Evolutionary conservation across 1,140 invertebrate species (phyloP), one percentile per base, ranked within the genome.

Genomic region (Micrasema minimum): DNA sequence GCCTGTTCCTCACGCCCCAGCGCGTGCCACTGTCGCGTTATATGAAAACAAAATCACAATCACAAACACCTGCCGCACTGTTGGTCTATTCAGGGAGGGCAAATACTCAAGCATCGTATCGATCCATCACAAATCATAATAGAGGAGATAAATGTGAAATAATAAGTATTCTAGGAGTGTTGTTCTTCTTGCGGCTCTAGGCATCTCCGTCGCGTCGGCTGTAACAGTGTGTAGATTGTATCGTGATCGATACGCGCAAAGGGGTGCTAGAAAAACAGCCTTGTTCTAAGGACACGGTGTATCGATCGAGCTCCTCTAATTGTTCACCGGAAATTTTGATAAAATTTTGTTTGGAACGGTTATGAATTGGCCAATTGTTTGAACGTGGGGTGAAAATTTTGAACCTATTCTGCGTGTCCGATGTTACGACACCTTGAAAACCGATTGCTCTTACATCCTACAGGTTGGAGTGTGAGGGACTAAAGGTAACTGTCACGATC

Each of bases 1-100:
- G 95, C 94, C 88, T 99, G 97, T 88, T 99, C 97, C 85, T 97
- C 94, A 87, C 96, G 92, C 83, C 95, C 93, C 89, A 99, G 90
- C 83, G 95, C 94, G 90, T 99, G 97, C 98, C 98, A 99, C 95
- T 98, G 86, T 81, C 72, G 77, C 78, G 77, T 78, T 78, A 84
- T 85, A 85, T 85, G 83, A 81, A 84, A 83, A 85, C 75, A 83
- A 84, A 84, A 85, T 48, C 14, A 69, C 57, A 69, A 69, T 64
- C 59, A 64, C 41, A 61, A 45, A 64, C 59, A 64, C 59, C 59
- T 45, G 59, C 59, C 59, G 59, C 16, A 14, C n/a, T 31, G 59
- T 41, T 20, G 57, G 57, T 12, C 35, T 55, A 23, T n/a, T 12
- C 41, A 35, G 66, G 53, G 53, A 59, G 38, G 50, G 31, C 22